Evolutionary conservation across 2,113 vertebrate genomes (phyloP).

Genomic region (Apaloderma vittatum): DNA sequence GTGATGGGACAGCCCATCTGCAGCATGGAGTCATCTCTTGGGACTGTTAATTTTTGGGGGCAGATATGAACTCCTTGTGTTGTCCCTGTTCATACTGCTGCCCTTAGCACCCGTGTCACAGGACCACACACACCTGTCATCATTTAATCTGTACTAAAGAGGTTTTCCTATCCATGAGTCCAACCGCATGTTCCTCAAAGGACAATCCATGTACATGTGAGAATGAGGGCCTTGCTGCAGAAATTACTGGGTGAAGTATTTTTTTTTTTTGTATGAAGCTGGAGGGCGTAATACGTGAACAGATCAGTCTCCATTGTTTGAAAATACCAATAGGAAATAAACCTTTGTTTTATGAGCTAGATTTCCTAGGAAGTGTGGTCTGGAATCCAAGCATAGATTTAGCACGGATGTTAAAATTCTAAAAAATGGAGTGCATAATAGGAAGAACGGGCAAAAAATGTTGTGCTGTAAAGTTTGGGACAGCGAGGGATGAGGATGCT

Average conservation of each 20-base stretch:
- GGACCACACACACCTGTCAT: neutral
- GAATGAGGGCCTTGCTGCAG: neutral
- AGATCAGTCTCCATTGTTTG: neutral
- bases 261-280: slow-evolving; percentile 13
- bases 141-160: neutral
- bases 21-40: too few species aligned
- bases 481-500: neutral
- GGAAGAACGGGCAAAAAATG: neutral
- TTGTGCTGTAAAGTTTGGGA: neutral
- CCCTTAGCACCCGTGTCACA: accelerated
- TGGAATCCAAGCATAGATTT: neutral
- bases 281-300: neutral
- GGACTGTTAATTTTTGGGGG: neutral
- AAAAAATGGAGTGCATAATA: neutral
- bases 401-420: neutral
- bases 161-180: accelerated
- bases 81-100: neutral
- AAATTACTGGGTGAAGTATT: neutral
- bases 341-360: neutral
- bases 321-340: neutral
- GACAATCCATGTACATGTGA: neutral
- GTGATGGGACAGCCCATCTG: neutral
- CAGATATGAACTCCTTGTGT: neutral
- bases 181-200: neutral
- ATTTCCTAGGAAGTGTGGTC: neutral